Evolutionary conservation across 2,888 invertebrate genomes (phyloP), one percentile per base, ranked within the genome.

Genomic region (Melanchra persicariae): DNA sequence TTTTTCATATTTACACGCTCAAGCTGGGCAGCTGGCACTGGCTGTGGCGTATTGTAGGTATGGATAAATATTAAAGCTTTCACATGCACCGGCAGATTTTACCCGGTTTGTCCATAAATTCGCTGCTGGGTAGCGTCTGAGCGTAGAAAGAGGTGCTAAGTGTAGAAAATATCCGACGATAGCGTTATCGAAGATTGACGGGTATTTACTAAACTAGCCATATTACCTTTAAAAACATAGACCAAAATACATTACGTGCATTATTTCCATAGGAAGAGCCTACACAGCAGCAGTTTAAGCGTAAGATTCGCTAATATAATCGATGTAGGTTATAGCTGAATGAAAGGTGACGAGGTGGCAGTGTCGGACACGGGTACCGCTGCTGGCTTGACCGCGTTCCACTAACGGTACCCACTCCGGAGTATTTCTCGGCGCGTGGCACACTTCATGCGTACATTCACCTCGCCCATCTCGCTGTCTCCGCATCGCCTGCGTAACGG

Each of bases 391-490:
- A 95, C 95, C 95, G 95, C 95, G 95, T 94, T 95, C 94, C 94
- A 91, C 90, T 96, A 96, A 96, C 95, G 95, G 95, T 96, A 95
- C 90, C 91, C 92, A 92, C 91, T 93, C 92, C 93, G 94, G 94
- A 95, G 95, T 93, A 92, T 95, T 95, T 95, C 95, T 94, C 93
- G 90, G 92, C 93, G 91, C 92, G 93, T 94, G 96, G 94, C 95
- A 95, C 95, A 95, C 95, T 95, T 95, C 87, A 92, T 92, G 94
- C 93, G 96, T 95, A 91, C 96, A 91, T 96, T 96, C 96, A 96
- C 96, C 96, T 95, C 93, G 85, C 85, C 92, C 92, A 93, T 94
- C 93, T 93, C 89, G 86, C 89, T 90, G 91, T 91, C 92, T 89
- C 89, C 89, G 49, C 68, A 75, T 78, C 30, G 81, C 78, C 77